Evolutionary conservation across 2,888 invertebrate genomes (phyloP), one percentile per base, ranked within the genome.

Genomic region (Ganaspis brasiliensis): DNA sequence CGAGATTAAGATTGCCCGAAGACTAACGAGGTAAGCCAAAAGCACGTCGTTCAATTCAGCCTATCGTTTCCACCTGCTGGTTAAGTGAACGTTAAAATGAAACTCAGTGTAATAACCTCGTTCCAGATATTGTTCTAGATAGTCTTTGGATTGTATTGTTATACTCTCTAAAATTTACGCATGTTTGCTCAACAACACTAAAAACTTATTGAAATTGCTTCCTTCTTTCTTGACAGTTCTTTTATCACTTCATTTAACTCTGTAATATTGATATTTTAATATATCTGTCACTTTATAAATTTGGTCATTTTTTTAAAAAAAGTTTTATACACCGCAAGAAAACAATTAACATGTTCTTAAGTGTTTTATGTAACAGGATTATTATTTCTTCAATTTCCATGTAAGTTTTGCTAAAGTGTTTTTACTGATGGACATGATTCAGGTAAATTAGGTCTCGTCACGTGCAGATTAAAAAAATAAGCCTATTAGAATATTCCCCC

Each of bases 1-100:
- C 80, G 84, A 86, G 89, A 89, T 89, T 87, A 88, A 89, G 88
- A 89, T 87, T 89, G 86, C 83, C 75, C 72, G 81, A 83, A 86
- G 87, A 89, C 88, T 88, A 88, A 89, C 86, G 86, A 84, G 79
- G 75, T 75, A 55, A 71, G 73, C 76, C 59, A 56, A 71, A 73
- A 67, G 61, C 72, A 70, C 78, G 80, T 78, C 79, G 80, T 76
- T 79, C 74, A 70, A 75, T 76, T 52, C 74, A 19, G 49, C 40
- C 74, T 72, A 74, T 67, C 70, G 76, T 63, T 76, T 40, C 75
- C 35, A 55, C 55, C 24, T 61, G 37, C 21, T 67, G 37, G 73
- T 57, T 72, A 79, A 45, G 72, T 76, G 70, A 76, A 74, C 55
- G 74, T 72, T 70, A 71, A 73, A 73, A 70, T 59, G 70, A 55